Evolutionary conservation across 1,140 invertebrate species (phyloP), one percentile per base, ranked within the genome.

Genomic region (Holcopasites calliopsidis): DNA sequence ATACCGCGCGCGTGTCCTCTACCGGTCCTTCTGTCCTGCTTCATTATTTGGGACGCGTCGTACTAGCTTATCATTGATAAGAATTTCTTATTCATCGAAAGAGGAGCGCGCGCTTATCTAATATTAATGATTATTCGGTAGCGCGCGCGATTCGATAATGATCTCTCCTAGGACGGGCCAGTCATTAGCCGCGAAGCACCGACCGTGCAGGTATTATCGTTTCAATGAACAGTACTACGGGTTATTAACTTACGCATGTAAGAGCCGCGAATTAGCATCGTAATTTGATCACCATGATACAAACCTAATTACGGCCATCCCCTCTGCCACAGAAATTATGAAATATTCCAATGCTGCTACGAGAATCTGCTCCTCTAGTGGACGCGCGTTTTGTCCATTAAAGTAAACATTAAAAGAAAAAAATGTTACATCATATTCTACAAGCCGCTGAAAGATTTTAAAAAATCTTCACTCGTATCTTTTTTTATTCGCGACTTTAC

Each of bases 191-290:
- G 23, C 40, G 50, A 26, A 47, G 42, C 58, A 40, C 61, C 28
- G 18, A 23, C 38, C 71, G 71, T 57, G 71, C 40, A 28, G 62
- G 62, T 66, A 74, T 74, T 74, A 74, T 66, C 71, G 71, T 66
- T 66, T 66, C 71, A 66, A 74, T 74, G 71, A 74, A 74, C 61
- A 47, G 71, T 54, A 74, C 50, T 62, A 74, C 71, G 71, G 71
- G 71, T 74, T 74, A 74, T 74, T 74, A 74, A 74, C 71, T 55
- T 62, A 62, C 50, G 71, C 40, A 42, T 38, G 50, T 74, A 74
- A 66, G 61, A 74, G 61, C 71, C 38, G 71, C 71, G 50, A 74
- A 74, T 74, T 74, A 74, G 65, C 62, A 74, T 66, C 40, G 71
- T 66, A 74, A 74, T 74, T 74, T 74, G 62, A 74, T 66, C 61